Evolutionary conservation across 2,888 invertebrate genomes (phyloP).

Genomic region (Chironomus tentans): DNA sequence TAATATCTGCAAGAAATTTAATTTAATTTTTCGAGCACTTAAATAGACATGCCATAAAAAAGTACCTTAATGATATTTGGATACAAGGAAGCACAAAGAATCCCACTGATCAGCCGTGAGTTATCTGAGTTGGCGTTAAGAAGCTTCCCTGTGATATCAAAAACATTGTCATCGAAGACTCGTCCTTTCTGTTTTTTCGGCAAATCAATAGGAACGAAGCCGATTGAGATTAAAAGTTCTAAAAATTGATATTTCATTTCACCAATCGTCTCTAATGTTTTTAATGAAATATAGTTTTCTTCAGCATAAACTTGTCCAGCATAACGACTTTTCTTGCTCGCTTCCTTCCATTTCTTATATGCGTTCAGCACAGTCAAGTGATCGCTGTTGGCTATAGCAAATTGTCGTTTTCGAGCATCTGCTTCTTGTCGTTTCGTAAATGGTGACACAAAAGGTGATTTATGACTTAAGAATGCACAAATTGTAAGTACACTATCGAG

Average conservation of each 20-base stretch:
- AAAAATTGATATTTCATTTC: conserved; percentile 79
- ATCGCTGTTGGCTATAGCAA: conserved; percentile 74
- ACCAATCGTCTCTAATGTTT: conserved; percentile 71
- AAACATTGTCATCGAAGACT: conserved; percentile 54
- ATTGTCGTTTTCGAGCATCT: conserved; percentile 61
- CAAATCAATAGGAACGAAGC: conserved; percentile 64
- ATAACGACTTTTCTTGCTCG: conserved; percentile 54
- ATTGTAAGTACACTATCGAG: conserved; percentile 87
- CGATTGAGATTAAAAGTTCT: conserved; percentile 65
- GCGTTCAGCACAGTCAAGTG: conserved; percentile 79
- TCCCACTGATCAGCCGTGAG: conserved; percentile 63
- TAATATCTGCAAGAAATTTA: conserved; percentile 37
- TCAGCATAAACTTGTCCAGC: conserved; percentile 71
- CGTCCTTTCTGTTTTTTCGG: conserved; percentile 44
- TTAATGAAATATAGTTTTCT: conserved; percentile 73
- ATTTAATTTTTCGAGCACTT: too few species aligned
- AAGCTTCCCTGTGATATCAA: conserved; percentile 50
- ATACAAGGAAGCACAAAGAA: conserved; percentile 85
- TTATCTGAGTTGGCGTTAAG: conserved; percentile 68
- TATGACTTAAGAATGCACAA: conserved; percentile 72
- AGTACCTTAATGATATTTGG: conserved; percentile 75
- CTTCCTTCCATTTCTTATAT: conserved; percentile 76
- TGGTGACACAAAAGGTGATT: conserved; percentile 67
- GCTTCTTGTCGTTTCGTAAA: conserved; percentile 63
- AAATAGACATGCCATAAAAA: conserved; percentile 30